A percentile compares a stretch with the other conserved stretches of the same genome.
phyloP scores from a whole-genome alignment of 2,888 invertebrate genomes.

The Drosophila lacicola region DNA sequence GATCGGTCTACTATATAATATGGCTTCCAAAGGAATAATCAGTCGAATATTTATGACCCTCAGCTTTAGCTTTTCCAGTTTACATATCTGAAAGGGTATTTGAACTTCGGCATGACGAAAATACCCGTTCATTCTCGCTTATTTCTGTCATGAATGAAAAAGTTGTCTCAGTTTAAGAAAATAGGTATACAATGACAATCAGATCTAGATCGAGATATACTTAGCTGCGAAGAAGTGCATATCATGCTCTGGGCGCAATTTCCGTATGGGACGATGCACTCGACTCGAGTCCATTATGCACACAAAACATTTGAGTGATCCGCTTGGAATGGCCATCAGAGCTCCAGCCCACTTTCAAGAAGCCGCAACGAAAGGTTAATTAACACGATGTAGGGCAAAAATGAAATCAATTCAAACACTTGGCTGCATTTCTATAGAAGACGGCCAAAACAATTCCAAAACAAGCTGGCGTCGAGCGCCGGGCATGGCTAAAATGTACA shows the following conservation, averaged over 20 bases:
- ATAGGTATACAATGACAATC: constrained; percentile 5
- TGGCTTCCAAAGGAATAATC: too few relatives aligned
- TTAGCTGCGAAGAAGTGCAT: constrained; percentile 19
- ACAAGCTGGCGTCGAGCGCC: constrained; percentile 71
- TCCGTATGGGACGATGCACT: not conserved
- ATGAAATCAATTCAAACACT: constrained; percentile 72
- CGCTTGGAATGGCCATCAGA: constrained; percentile 33
- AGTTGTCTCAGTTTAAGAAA: too few relatives aligned
- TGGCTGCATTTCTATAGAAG: constrained; percentile 70
- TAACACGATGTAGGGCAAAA: constrained; percentile 52
- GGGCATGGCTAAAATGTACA: constrained; percentile 84
- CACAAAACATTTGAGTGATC: constrained; percentile 37
- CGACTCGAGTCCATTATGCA: constrained; percentile 25
- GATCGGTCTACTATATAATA: too few relatives aligned
- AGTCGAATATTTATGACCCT: too few relatives aligned
- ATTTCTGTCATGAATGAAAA: too few relatives aligned
- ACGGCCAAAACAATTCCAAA: constrained; percentile 66
- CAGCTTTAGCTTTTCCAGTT: too few relatives aligned
- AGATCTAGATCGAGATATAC: constrained; percentile 7
- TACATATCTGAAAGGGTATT: too few relatives aligned
- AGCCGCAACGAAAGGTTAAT: constrained; percentile 77
- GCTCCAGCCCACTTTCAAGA: constrained; percentile 67
- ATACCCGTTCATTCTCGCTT: too few relatives aligned
- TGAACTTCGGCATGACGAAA: too few relatives aligned
- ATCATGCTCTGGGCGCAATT: constrained; percentile 39